Evolutionary conservation across 1,140 invertebrate genomes (phyloP).

Genomic region (Caenorhabditis elegans): DNA sequence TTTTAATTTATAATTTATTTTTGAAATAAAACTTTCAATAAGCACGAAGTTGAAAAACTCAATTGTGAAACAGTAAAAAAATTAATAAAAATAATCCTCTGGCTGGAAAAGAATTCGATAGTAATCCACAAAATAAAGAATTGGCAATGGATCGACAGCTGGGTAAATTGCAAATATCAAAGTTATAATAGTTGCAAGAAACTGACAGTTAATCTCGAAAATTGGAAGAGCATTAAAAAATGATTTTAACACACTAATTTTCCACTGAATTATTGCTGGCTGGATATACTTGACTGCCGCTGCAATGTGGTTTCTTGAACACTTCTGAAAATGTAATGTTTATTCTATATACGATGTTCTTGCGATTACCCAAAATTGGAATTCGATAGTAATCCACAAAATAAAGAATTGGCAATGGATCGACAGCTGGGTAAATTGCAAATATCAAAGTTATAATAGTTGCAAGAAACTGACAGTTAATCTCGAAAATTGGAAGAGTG

Average conservation of each 20-base stretch:
- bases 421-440: background rate
- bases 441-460: background rate
- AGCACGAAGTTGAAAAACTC: too few species aligned
- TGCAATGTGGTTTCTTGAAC: background rate
- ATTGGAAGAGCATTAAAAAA: background rate
- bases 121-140: background rate
- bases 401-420: background rate
- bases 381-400: background rate
- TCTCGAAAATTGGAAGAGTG: background rate
- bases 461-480: background rate
- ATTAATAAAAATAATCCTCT: too few species aligned
- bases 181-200: background rate
- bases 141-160: background rate
- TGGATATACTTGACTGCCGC: background rate
- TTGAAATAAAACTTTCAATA: too few species aligned
- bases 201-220: background rate
- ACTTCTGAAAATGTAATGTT: too few species aligned
- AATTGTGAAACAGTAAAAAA: too few species aligned
- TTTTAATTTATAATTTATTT: too few species aligned
- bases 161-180: background rate
- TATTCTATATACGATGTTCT: too few species aligned
- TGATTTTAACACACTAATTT: too few species aligned
- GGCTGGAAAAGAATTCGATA: too few species aligned
- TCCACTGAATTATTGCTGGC: too few species aligned
- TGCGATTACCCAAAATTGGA: background rate